Percentiles rank a stretch among this genome's conserved stretches.
Evolutionary conservation across 2,113 vertebrate genomes (phyloP).

Genomic region (Meles meles): DNA sequence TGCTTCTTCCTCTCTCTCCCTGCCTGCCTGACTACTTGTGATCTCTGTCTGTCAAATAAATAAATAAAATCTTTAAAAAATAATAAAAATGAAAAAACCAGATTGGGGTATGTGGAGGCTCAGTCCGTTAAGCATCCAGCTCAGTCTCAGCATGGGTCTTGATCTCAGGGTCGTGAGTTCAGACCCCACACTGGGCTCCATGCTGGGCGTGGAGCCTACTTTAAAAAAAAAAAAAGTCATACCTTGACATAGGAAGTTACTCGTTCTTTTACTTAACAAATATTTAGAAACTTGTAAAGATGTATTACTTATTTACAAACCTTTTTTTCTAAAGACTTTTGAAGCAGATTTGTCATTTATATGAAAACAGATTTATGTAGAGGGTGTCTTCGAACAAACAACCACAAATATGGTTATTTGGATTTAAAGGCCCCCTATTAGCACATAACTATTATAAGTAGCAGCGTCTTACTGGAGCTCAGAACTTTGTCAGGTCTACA

Average conservation of each 20-base stretch:
- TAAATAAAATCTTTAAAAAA: too few species aligned
- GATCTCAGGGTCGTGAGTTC: not conserved
- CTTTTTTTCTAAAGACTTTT: not conserved
- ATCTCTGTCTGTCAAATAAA: too few species aligned
- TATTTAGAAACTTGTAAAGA: not conserved
- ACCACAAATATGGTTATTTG: not conserved
- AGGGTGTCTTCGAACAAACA: not conserved
- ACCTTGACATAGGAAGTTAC: not conserved
- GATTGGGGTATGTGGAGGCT: not conserved
- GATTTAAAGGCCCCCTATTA: not conserved
- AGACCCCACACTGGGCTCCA: too few species aligned
- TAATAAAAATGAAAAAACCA: not conserved
- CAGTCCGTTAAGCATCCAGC: not conserved
- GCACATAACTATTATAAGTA: not conserved
- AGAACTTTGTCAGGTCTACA: not conserved
- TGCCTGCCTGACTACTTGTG: too few species aligned
- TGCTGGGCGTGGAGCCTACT: too few species aligned
- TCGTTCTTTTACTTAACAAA: slow-evolving; percentile 3
- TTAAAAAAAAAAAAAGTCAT: not conserved
- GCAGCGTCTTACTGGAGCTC: not conserved
- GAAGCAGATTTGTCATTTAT: not conserved
- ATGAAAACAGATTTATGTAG: not conserved
- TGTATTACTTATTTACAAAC: not conserved
- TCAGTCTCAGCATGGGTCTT: not conserved
- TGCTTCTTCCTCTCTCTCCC: too few species aligned